Conservation (phyloP, 2,113 vertebrate genomes). For the Microtus richardsoni region DNA sequence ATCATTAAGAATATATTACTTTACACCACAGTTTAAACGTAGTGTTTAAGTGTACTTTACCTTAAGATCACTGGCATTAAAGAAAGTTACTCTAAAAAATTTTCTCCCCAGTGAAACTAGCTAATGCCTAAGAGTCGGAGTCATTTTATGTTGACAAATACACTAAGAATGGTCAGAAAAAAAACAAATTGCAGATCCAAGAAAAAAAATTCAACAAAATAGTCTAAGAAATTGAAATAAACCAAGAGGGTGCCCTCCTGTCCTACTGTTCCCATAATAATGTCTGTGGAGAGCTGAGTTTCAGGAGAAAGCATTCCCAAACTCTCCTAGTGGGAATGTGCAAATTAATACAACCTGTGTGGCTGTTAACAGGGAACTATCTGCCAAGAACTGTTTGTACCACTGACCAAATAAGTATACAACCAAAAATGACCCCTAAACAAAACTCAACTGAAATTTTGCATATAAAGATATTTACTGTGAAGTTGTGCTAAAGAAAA, state of each 20-base stretch:
- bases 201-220: neutral
- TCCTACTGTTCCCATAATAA: neutral
- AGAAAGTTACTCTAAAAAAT: constrained; percentile 12
- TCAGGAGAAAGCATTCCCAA: neutral
- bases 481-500: neutral
- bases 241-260: neutral
- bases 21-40: neutral
- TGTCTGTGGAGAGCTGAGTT: neutral
- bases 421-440: constrained; percentile 36
- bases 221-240: constrained; percentile 39
- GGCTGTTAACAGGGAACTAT: neutral
- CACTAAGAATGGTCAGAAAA: neutral
- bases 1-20: constrained; percentile 1
- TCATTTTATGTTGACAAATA: constrained; percentile 12
- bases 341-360: neutral
- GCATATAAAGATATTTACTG: neutral
- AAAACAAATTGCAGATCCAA: neutral
- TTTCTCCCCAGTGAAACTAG: neutral
- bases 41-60: neutral
- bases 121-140: neutral
- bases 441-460: constrained; percentile 24
- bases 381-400: neutral
- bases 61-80: neutral
- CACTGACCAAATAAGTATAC: neutral
- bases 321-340: neutral